Percentiles rank a stretch among this genome's conserved stretches.
phyloP scores from a whole-genome alignment of 23 tunicate species.

The Oikopleura dioica region DNA sequence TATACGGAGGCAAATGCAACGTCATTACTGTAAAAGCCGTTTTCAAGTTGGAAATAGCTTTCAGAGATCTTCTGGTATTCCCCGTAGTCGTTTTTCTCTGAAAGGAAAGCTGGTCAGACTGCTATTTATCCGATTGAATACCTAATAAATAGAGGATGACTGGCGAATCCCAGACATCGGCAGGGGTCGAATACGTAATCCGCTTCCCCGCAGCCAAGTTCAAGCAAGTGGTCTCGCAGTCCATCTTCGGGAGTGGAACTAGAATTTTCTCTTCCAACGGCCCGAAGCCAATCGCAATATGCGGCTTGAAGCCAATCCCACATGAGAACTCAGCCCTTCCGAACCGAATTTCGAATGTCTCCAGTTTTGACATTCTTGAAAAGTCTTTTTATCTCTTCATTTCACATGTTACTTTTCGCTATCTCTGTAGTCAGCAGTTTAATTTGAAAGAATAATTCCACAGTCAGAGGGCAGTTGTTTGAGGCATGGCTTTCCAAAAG shows the following conservation, averaged over 20 bases:
- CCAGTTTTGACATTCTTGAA: not conserved
- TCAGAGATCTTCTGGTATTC: not conserved
- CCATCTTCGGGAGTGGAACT: not conserved
- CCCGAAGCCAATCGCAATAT: not conserved
- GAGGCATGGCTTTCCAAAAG: no score
- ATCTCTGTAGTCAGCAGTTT: no score
- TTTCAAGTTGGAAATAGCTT: not conserved
- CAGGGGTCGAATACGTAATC: no score
- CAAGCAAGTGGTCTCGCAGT: no score
- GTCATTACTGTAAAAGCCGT: not conserved
- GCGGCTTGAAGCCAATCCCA: not conserved
- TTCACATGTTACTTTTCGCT: no score
- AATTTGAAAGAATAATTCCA: no score
- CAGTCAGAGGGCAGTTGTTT: no score
- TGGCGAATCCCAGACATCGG: no score
- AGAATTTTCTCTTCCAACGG: not conserved
- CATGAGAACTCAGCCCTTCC: not conserved
- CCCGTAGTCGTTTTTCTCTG: not conserved
- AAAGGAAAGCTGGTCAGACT: not conserved
- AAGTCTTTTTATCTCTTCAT: no score
- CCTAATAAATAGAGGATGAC: no score
- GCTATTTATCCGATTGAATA: not conserved
- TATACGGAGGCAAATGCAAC: not conserved
- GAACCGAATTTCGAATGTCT: not conserved
- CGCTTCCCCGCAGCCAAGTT: no score